Conservation (phyloP, 2,888 invertebrate species). For the Bombyx huttoni region DNA sequence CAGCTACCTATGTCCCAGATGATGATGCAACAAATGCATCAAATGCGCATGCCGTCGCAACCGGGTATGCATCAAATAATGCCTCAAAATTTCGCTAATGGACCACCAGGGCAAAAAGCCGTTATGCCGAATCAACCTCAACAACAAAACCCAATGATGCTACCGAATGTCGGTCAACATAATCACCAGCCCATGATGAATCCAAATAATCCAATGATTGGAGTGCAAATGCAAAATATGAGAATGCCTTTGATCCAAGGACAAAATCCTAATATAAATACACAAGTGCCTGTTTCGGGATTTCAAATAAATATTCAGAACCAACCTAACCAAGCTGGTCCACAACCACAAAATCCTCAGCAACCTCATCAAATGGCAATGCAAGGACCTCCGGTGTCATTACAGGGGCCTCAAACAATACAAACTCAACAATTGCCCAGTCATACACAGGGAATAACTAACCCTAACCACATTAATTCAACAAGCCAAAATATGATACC, state of each 20-base stretch:
- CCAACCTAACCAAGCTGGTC: constrained; percentile 28
- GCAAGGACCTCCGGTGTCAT: constrained; percentile 31
- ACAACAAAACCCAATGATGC: constrained; percentile 33
- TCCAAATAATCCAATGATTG: constrained; percentile 39
- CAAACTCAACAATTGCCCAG: constrained; percentile 18
- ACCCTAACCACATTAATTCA: constrained; percentile 29
- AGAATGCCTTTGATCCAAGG: constrained; percentile 51
- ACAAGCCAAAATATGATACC: constrained; percentile 23
- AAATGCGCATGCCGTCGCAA: constrained; percentile 49
- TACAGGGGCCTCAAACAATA: constrained; percentile 31
- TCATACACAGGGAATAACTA: constrained; percentile 24
- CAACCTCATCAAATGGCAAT: constrained; percentile 27
- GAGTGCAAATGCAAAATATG: constrained; percentile 56
- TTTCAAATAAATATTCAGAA: constrained; percentile 40
- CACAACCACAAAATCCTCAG: constrained; percentile 32
- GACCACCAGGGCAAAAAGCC: constrained; percentile 33
- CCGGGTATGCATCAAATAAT: constrained; percentile 44
- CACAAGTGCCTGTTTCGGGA: constrained; percentile 37
- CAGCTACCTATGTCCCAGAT: constrained; percentile 45
- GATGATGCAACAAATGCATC: constrained; percentile 58
- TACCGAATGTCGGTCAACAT: constrained; percentile 35
- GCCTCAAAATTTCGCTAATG: constrained; percentile 33
- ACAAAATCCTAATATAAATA: constrained; percentile 31
- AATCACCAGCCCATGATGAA: constrained; percentile 37
- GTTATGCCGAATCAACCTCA: constrained; percentile 39